Conservation (phyloP, 2,113 vertebrate genomes). For the Psilopsiagon aurifrons region DNA sequence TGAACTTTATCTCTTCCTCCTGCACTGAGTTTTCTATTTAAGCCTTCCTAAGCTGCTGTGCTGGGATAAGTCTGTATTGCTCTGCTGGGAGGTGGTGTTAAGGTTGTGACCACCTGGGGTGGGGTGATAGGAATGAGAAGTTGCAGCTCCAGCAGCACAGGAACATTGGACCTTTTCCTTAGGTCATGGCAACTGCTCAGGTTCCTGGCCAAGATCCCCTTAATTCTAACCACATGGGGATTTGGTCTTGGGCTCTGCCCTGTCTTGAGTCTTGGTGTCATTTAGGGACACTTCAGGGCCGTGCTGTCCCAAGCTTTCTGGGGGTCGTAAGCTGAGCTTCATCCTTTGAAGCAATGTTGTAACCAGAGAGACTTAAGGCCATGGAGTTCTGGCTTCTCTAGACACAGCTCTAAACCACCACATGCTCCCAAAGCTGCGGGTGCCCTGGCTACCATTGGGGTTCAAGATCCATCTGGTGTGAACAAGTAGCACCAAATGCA, state of each 20-base stretch:
- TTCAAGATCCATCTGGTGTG: background rate
- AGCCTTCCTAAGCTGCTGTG: background rate
- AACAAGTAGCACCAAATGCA: background rate
- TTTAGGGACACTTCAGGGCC: background rate
- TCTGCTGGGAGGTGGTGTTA: background rate
- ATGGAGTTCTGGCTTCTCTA: background rate
- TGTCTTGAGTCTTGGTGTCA: background rate
- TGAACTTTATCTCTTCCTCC: constrained; percentile 43
- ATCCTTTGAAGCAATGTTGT: background rate
- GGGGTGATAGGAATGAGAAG: background rate
- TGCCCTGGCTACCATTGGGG: fast-evolving
- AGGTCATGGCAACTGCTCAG: background rate
- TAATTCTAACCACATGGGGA: background rate
- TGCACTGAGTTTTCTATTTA: background rate
- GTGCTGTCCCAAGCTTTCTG: background rate
- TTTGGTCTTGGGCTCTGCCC: background rate
- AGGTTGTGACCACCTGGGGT: background rate
- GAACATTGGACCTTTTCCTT: background rate
- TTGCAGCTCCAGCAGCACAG: background rate
- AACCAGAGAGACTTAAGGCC: background rate
- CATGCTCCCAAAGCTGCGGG: background rate
- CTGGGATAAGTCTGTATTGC: background rate
- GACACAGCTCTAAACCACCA: background rate
- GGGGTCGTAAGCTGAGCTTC: background rate
- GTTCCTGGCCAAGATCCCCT: background rate